phyloP scores from a whole-genome alignment of 2,888 invertebrate genomes.

The Archips xylosteana region DNA sequence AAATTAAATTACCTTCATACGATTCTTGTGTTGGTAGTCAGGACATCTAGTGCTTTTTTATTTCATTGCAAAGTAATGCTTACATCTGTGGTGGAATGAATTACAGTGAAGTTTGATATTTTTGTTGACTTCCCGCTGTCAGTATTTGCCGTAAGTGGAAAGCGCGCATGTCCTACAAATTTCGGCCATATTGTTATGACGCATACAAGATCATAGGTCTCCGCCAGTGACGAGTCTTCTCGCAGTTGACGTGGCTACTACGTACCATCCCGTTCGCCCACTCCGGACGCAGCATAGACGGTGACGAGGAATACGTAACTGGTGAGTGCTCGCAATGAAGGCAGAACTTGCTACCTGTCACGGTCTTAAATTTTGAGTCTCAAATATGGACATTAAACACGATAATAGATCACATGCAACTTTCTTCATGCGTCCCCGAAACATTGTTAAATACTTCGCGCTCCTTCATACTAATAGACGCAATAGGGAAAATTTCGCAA shows the following conservation, averaged over 20 bases:
- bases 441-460: slow-evolving; percentile 64
- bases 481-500: slow-evolving; percentile 78
- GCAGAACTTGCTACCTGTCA: slow-evolving; percentile 84
- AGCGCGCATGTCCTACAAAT: slow-evolving; percentile 79
- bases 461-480: slow-evolving; percentile 66
- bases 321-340: slow-evolving; percentile 90
- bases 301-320: slow-evolving; percentile 98
- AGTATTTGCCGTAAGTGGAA: slow-evolving; percentile 37
- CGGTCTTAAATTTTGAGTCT: slow-evolving; percentile 78
- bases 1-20: background rate
- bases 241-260: slow-evolving; percentile 96
- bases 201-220: slow-evolving; percentile 91
- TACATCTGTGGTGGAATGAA: slow-evolving; percentile 14
- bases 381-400: slow-evolving; percentile 73
- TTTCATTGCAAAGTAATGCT: background rate
- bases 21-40: background rate
- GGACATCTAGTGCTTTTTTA: background rate
- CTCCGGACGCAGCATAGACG: slow-evolving; percentile 96
- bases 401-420: slow-evolving; percentile 57
- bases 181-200: slow-evolving; percentile 91
- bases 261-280: slow-evolving; percentile 97
- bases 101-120: slow-evolving; percentile 16
- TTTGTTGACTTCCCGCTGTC: slow-evolving; percentile 38
- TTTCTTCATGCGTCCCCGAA: slow-evolving; percentile 56
- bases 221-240: slow-evolving; percentile 94